Conservation (phyloP, 2,797 vertebrate genomes). For the Eremophila alpestris region DNA sequence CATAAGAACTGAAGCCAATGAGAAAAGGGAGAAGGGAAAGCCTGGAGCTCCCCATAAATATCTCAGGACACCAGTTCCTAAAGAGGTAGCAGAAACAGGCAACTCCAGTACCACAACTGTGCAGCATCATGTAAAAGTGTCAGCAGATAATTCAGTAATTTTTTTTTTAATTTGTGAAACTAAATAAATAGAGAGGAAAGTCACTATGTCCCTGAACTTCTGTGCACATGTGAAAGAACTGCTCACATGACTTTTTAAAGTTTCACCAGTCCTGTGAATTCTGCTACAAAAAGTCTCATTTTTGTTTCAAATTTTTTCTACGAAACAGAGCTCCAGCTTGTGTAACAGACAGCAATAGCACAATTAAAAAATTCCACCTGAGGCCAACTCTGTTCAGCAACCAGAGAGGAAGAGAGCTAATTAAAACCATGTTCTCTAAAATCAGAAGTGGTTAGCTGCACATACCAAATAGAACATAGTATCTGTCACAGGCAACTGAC, state of each 20-base stretch:
- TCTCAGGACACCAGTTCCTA: not conserved
- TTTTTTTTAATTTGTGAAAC: not conserved
- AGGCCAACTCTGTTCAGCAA: conserved; percentile 29
- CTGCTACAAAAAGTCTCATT: not conserved
- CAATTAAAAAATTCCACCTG: conserved; percentile 57
- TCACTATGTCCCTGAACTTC: not conserved
- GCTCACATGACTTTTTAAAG: not conserved
- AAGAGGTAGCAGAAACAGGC: not conserved
- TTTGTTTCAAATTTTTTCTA: not conserved
- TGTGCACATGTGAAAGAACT: not conserved
- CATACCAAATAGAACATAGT: not conserved
- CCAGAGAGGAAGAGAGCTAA: conserved; percentile 39
- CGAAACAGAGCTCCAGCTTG: not conserved
- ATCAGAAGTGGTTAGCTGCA: conserved; percentile 27
- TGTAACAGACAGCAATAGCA: not conserved
- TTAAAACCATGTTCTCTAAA: conserved; percentile 44
- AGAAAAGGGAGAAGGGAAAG: not conserved
- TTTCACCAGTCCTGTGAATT: not conserved
- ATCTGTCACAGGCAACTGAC: conserved; percentile 8
- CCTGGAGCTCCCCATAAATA: not conserved
- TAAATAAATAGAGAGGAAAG: not conserved
- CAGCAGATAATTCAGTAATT: not conserved
- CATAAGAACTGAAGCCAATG: not conserved
- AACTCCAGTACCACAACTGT: not conserved
- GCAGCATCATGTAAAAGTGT: not conserved